These are phyloP conservation scores for Chloebia gouldiae DNA, from an alignment of 2,113 vertebrate genomes.

Conservation along the genomic window DNA sequence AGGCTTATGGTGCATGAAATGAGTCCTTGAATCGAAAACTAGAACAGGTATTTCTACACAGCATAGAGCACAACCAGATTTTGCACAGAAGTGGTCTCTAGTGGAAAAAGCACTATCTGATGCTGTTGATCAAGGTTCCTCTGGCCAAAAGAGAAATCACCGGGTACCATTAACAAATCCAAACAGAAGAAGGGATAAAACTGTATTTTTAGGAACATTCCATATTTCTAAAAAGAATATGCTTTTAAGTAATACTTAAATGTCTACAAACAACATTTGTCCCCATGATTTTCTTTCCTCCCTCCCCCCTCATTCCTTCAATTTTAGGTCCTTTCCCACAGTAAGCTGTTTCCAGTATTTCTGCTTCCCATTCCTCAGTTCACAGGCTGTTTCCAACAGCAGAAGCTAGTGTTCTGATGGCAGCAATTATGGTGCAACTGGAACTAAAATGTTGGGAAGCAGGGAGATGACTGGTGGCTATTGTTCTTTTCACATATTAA, in stretches of 20 bases:
- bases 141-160: background rate
- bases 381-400: background rate
- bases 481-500: background rate
- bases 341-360: background rate
- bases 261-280: background rate
- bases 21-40: background rate
- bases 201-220: background rate
- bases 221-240: background rate
- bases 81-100: background rate
- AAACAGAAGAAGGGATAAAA: background rate
- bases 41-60: background rate
- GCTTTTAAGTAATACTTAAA: background rate
- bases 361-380: background rate
- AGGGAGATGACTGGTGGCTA: background rate
- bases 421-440: background rate
- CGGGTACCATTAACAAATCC: background rate
- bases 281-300: background rate
- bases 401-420: background rate
- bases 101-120: background rate
- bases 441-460: background rate
- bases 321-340: background rate
- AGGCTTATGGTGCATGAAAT: background rate
- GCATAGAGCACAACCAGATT: background rate
- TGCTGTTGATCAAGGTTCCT: background rate
- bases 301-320: background rate